A percentile compares a stretch with the other conserved stretches of the same genome.
Evolutionary conservation across 1,140 invertebrate genomes (phyloP).

Genomic region (Aradophagus sp.): DNA sequence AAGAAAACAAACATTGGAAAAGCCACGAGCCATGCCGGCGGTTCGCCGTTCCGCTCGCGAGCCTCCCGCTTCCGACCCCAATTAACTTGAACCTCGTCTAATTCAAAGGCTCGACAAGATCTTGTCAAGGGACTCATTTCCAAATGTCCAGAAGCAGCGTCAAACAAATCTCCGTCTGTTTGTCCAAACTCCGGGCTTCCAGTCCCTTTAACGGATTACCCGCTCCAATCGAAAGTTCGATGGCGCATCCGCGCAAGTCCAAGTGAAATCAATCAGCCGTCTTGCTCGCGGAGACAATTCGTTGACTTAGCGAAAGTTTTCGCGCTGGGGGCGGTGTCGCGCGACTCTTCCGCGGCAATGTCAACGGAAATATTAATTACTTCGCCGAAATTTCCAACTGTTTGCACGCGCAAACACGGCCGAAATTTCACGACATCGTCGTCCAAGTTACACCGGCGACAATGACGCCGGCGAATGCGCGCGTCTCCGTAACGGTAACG

Average conservation of each 20-base stretch:
- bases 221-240: slow-evolving; percentile 2
- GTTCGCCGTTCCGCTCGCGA: too few species aligned
- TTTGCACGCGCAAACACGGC: too few species aligned
- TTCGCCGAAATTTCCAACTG: slow-evolving; percentile 26
- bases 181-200: slow-evolving; percentile 68
- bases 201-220: slow-evolving; percentile 74
- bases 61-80: neutral
- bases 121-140: slow-evolving; percentile 43
- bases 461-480: slow-evolving; percentile 16
- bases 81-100: slow-evolving; percentile 12
- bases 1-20: too few species aligned
- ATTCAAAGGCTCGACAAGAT: slow-evolving; percentile 1
- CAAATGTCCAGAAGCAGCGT: slow-evolving; percentile 26
- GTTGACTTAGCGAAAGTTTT: slow-evolving; percentile 41
- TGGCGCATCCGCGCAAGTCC: too few species aligned
- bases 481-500: slow-evolving; percentile 38
- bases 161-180: slow-evolving; percentile 65
- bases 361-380: slow-evolving; percentile 64
- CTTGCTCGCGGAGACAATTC: slow-evolving; percentile 28
- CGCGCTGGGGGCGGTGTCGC: slow-evolving; percentile 10
- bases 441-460: too few species aligned
- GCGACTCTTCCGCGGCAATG: slow-evolving; percentile 30
- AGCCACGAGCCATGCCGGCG: too few species aligned
- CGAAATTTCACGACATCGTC: too few species aligned
- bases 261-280: slow-evolving; percentile 2